Conservation (phyloP, 2,888 invertebrate species). For the Leptinotarsa juncta region DNA sequence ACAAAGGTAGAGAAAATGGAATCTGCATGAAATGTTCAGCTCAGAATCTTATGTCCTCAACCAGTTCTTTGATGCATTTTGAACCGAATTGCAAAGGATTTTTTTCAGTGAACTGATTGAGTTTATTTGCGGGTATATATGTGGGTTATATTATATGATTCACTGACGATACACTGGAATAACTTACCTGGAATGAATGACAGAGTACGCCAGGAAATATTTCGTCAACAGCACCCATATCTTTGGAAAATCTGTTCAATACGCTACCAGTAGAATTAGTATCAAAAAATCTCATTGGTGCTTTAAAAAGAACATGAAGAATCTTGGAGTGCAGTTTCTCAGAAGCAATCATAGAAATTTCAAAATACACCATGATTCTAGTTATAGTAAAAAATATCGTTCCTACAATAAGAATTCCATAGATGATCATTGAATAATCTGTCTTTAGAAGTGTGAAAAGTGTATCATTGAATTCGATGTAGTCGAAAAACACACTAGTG, state of each 20-base stretch:
- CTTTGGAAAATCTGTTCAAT: constrained; percentile 84
- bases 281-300: constrained; percentile 81
- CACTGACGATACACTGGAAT: too few species aligned
- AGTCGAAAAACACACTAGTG: constrained; percentile 15
- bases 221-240: constrained; percentile 84
- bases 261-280: constrained; percentile 85
- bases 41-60: too few species aligned
- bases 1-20: too few species aligned
- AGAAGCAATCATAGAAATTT: constrained; percentile 80
- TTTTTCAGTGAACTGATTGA: too few species aligned
- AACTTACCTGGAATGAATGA: constrained; percentile 71
- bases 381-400: constrained; percentile 71
- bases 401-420: constrained; percentile 69
- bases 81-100: too few species aligned
- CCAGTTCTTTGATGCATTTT: too few species aligned
- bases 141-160: too few species aligned
- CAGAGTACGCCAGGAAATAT: constrained; percentile 74
- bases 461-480: background rate
- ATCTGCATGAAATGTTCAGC: too few species aligned
- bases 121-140: too few species aligned
- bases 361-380: constrained; percentile 78
- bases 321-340: constrained; percentile 80
- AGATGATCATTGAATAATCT: constrained; percentile 62
- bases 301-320: constrained; percentile 72
- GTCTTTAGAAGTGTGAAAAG: constrained; percentile 44